A percentile compares a stretch with the other conserved stretches of the same genome.
These are phyloP conservation scores for Grantiella picta DNA, from an alignment of 2,113 vertebrate species.

Conservation along the genomic window DNA sequence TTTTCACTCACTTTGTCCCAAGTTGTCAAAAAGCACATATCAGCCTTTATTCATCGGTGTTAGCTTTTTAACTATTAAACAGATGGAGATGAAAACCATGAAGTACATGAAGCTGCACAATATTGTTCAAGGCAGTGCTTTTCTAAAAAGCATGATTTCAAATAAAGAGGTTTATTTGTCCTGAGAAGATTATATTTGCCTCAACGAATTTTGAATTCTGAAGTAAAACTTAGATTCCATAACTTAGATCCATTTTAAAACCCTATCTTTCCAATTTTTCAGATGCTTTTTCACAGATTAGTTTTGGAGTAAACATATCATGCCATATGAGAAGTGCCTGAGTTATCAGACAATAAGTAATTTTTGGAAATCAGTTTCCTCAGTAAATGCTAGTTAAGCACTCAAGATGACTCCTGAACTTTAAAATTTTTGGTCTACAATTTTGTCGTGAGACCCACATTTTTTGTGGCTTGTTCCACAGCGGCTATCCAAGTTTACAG, in stretches of 20 bases:
- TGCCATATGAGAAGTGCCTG: background rate
- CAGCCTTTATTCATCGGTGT: background rate
- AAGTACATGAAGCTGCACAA: background rate
- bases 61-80: constrained; percentile 5
- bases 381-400: background rate
- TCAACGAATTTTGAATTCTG: background rate
- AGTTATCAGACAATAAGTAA: background rate
- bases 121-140: background rate
- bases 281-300: background rate
- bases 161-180: background rate
- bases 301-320: background rate
- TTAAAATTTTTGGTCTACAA: background rate
- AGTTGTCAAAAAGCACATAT: background rate
- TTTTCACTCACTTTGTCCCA: background rate
- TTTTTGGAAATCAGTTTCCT: background rate
- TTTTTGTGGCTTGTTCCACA: background rate
- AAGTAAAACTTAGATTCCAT: background rate
- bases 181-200: background rate
- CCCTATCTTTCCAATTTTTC: background rate
- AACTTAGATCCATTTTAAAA: background rate
- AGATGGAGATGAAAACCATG: background rate
- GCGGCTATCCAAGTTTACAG: background rate
- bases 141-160: background rate
- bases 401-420: background rate
- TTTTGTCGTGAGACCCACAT: background rate